Evolutionary conservation across 2,888 invertebrate genomes (phyloP).

Genomic region (Bombyx huttoni): DNA sequence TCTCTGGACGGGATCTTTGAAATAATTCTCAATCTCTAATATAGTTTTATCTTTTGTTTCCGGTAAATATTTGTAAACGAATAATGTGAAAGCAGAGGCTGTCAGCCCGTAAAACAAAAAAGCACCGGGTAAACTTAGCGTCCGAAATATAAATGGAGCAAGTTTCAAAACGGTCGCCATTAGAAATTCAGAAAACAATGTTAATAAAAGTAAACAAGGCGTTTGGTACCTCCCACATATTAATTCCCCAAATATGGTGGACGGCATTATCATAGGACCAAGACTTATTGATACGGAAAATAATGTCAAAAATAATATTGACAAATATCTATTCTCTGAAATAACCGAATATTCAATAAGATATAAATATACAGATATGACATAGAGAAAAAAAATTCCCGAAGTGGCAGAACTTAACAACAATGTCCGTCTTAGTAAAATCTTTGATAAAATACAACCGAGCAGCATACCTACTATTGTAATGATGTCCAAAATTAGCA

Average conservation of each 20-base stretch:
- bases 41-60: conserved; percentile 36
- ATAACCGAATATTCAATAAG: conserved; percentile 21
- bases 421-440: conserved; percentile 30
- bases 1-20: conserved; percentile 15
- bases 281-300: conserved; percentile 38
- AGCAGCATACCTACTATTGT: conserved; percentile 41
- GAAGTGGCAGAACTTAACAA: conserved; percentile 25
- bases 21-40: conserved; percentile 31
- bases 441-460: conserved; percentile 31
- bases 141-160: conserved; percentile 28
- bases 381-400: conserved; percentile 29
- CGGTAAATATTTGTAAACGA: conserved; percentile 28
- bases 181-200: conserved; percentile 24
- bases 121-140: conserved; percentile 29
- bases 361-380: conserved; percentile 35
- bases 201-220: conserved; percentile 22
- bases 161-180: conserved; percentile 32
- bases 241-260: conserved; percentile 35
- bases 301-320: conserved; percentile 24
- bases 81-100: conserved; percentile 23
- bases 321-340: conserved; percentile 26
- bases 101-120: conserved; percentile 30
- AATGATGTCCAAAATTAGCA: conserved; percentile 42
- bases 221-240: conserved; percentile 34
- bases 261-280: conserved; percentile 41